A percentile compares a stretch with the other conserved stretches of the same genome.
Evolutionary conservation across 2,113 vertebrate genomes (phyloP).

Genomic region (Acanthisitta chloris): DNA sequence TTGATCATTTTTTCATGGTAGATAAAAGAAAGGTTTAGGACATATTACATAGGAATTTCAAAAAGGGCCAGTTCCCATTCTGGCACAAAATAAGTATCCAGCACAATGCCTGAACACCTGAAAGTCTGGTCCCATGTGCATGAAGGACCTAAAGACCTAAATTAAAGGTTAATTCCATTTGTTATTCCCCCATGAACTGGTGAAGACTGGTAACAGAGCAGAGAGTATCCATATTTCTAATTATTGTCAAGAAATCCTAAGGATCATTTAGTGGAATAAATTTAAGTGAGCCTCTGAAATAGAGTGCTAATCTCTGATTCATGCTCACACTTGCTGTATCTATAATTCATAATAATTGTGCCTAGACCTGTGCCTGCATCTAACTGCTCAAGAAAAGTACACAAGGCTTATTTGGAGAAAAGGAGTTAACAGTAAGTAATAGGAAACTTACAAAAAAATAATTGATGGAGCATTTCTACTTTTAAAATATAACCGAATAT

Average conservation of each 20-base stretch:
- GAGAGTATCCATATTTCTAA: neutral
- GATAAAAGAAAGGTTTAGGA: neutral
- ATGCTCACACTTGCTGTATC: neutral
- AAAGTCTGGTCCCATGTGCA: neutral
- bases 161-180: constrained; percentile 10
- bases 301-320: neutral
- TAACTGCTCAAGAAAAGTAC: neutral
- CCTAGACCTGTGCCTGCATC: neutral
- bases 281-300: neutral
- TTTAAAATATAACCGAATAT: neutral
- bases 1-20: rapidly evolving
- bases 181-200: neutral
- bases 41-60: neutral
- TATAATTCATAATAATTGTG: neutral
- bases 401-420: neutral
- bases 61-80: neutral
- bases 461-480: neutral
- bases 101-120: neutral
- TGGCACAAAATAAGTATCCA: neutral
- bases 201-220: neutral
- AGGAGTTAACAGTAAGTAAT: neutral
- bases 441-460: neutral
- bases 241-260: neutral
- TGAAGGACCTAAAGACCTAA: neutral
- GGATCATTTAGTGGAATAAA: neutral